These are phyloP conservation scores for Andrena fulva DNA, from an alignment of 2,888 invertebrate genomes.

Conservation along the genomic window DNA sequence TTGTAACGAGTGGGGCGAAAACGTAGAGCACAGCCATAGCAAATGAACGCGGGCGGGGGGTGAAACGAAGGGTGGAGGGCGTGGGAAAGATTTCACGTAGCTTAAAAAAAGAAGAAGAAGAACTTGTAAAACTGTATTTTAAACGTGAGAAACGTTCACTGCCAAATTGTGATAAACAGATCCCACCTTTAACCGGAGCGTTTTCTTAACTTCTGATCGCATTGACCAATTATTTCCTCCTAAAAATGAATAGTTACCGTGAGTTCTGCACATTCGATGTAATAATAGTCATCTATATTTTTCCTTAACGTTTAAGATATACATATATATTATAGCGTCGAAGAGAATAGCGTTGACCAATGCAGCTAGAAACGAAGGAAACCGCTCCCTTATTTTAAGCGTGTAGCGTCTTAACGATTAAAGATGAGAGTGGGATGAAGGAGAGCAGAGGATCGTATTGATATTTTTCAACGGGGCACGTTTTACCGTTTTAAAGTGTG, in stretches of 20 bases:
- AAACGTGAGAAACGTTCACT: conserved; percentile 82
- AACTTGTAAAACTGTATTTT: conserved; percentile 75
- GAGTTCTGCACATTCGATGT: conserved; percentile 65
- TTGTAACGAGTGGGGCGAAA: conserved; percentile 43
- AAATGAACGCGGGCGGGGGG: neutral
- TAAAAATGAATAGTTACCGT: conserved; percentile 70
- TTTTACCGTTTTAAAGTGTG: conserved; percentile 72
- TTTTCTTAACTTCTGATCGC: conserved; percentile 75
- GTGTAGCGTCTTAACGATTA: conserved; percentile 73
- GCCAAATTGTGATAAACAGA: conserved; percentile 84
- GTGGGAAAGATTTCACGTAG: conserved; percentile 39
- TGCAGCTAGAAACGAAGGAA: conserved; percentile 76
- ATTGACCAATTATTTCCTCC: conserved; percentile 73
- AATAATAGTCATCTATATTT: conserved; percentile 73
- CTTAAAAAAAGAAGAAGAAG: conserved; percentile 39
- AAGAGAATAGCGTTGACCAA: conserved; percentile 73
- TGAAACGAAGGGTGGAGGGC: neutral
- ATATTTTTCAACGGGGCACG: conserved; percentile 72
- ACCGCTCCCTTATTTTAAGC: conserved; percentile 76
- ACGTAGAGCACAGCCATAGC: conserved; percentile 56
- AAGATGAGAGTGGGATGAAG: conserved; percentile 51
- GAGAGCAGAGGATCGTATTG: conserved; percentile 57
- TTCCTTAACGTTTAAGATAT: conserved; percentile 60
- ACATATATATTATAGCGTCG: conserved; percentile 39
- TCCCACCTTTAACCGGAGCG: conserved; percentile 78